Evolutionary conservation across 2,888 invertebrate species (phyloP).

Genomic region (Mimumesa dahlbomi): DNA sequence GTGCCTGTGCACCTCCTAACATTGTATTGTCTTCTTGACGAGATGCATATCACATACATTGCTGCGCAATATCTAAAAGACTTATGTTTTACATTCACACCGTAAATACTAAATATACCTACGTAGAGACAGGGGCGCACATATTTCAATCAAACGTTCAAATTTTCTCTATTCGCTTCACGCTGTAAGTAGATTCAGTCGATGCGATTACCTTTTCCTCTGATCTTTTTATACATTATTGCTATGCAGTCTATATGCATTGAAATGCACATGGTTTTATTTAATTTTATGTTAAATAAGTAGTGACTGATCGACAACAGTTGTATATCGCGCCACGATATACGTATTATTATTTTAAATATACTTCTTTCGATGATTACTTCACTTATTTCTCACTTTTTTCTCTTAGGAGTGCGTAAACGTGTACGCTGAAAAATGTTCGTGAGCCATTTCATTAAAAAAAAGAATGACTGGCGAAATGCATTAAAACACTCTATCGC

Average conservation of each 20-base stretch:
- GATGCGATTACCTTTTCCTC: constrained; percentile 31
- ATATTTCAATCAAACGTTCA: constrained; percentile 29
- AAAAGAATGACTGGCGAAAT: no score
- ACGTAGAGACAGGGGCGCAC: constrained; percentile 23
- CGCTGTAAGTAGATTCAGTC: constrained; percentile 29
- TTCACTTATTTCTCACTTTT: no score
- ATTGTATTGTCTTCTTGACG: constrained; percentile 71
- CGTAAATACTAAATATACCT: constrained; percentile 21
- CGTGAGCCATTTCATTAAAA: no score
- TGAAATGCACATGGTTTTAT: constrained; percentile 55
- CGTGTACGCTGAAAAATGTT: no score
- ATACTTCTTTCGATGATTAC: no score
- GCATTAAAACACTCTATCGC: no score
- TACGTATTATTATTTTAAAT: no score
- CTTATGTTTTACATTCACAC: constrained; percentile 21
- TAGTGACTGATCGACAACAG: background rate
- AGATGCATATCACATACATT: constrained; percentile 73
- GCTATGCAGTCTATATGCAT: constrained; percentile 58
- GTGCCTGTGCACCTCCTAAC: constrained; percentile 64
- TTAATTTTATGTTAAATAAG: constrained; percentile 4
- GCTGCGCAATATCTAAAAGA: constrained; percentile 55
- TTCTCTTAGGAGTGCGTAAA: no score
- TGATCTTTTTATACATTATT: constrained; percentile 27
- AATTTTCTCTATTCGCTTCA: constrained; percentile 10
- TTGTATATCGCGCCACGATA: no score